Evolutionary conservation across 1,140 invertebrate genomes (phyloP).

Genomic region (Periplaneta americana): DNA sequence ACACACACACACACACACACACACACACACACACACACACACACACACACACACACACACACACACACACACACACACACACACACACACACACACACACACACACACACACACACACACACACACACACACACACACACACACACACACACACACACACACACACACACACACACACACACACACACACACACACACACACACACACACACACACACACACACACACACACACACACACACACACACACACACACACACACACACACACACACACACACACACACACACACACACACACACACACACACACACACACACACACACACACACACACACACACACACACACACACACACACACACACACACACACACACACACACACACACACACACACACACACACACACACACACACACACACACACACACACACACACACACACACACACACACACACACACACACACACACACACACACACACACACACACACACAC

Average conservation of each 20-base stretch:
- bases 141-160: constrained; percentile 27
- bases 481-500: constrained; percentile 11
- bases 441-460: constrained; percentile 11
- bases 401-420: constrained; percentile 11
- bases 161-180: constrained; percentile 28
- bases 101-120: constrained; percentile 31
- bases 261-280: constrained; percentile 20
- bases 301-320: constrained; percentile 19
- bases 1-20: constrained; percentile 22
- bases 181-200: constrained; percentile 30
- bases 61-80: constrained; percentile 27
- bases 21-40: constrained; percentile 15
- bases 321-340: constrained; percentile 2
- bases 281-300: constrained; percentile 18
- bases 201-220: constrained; percentile 27
- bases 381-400: constrained; percentile 11
- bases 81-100: constrained; percentile 28
- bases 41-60: constrained; percentile 30
- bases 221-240: constrained; percentile 16
- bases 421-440: constrained; percentile 11
- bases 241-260: constrained; percentile 19
- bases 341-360: constrained; percentile 20
- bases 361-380: constrained; percentile 4
- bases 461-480: constrained; percentile 11
- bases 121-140: constrained; percentile 32